Base-by-base conservation (phyloP, 2,113 vertebrate genomes). In the Tragelaphus scriptus region DNA sequence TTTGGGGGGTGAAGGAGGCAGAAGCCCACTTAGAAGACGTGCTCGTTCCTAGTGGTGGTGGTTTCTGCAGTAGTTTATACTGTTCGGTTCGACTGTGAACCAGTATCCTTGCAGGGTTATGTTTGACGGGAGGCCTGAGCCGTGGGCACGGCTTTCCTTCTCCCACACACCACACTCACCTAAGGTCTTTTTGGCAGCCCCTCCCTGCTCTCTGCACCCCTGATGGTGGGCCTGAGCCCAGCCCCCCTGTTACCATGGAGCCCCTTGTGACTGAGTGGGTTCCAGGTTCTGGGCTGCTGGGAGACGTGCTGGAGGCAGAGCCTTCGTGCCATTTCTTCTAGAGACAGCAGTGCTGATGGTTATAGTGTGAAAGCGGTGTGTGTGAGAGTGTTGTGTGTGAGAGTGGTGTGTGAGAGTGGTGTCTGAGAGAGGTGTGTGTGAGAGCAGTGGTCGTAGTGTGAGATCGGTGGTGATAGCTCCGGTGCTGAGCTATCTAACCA, bases 221-320 rank as follows among this genome's bases (percentile, higher is more conserved):
- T 16, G 0, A 9, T 26, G 8, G 0, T 23, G 56, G 25, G 63
- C 28, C 1, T 3, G 23, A 40, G 40, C 2, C 44, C 16, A 68
- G 65, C 65, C 17, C 65, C 9, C 17, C 4, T 25, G 17, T 71
- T 2, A 21, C 77, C 77, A 30, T 1, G 36, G 44, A 80, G 23
- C 12, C 7, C 36, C 17, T 19, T 14, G 30, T 53, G 85, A 36
- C 56, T 2, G 6, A 4, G 0, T 5, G 25, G 0, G 0, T 13
- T 63, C 3, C 7, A 2, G 19, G 30, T 26, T 28, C 75, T 6
- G 47, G 2, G 47, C 47, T 49, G 2, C 47, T 49, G 47, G 47
- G 47, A 49, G 47, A 11, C 47, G 2, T 49, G 47, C 47, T 49
- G 47, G 47, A 49, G 47, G 47, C 9, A 49, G 47, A 49, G 47